Evolutionary conservation across 2,888 invertebrate species (phyloP), one percentile per base, ranked within the genome.

Genomic region (Andrena praecox): DNA sequence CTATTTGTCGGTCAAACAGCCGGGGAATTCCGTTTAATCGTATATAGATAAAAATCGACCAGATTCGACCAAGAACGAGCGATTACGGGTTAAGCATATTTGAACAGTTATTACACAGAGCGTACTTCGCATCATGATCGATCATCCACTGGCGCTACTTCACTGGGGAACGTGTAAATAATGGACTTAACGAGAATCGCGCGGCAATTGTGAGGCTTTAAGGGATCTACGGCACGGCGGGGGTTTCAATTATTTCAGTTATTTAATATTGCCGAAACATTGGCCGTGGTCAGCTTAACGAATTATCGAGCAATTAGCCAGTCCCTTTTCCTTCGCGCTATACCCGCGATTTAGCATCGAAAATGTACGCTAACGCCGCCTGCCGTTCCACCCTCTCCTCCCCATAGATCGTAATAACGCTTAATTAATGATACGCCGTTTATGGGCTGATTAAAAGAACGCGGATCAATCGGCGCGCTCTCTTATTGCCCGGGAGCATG

Each of bases 71-170:
- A 50, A 42, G 78, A 78, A 64, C 42, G 60, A n/a, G 54, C 52
- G 67, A 78, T 78, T 78, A 48, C 78, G 72, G 78, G 78, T 72
- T 72, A 78, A 80, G 78, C 78, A 56, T 78, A 78, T 80, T 80
- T 80, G 80, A 67, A 80, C 78, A 78, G 80, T 68, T 80, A 80
- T 78, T 72, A 31, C 68, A 59, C 16, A 12, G 56, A n/a, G 52
- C 80, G 48, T 52, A 68, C 80, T 78, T 78, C 52, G 63, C 63
- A n/a, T 50, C 71, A 54, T 35, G 78, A 78, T 80, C 78, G 78
- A 80, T 78, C 72, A 72, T 80, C 78, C 72, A 24, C 52, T 62
- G 35, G 56, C 24, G 16, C 29, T 50, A 72, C 72, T 72, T 63
- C 33, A 2, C 42, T 8, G 54, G 52, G 33, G 31, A 72, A 63